A percentile compares a stretch with the other conserved stretches of the same genome.
These are phyloP conservation scores for Ianthella basta DNA, from an alignment of 37 sponge, comb jelly and placozoan species.

Conservation along the genomic window DNA sequence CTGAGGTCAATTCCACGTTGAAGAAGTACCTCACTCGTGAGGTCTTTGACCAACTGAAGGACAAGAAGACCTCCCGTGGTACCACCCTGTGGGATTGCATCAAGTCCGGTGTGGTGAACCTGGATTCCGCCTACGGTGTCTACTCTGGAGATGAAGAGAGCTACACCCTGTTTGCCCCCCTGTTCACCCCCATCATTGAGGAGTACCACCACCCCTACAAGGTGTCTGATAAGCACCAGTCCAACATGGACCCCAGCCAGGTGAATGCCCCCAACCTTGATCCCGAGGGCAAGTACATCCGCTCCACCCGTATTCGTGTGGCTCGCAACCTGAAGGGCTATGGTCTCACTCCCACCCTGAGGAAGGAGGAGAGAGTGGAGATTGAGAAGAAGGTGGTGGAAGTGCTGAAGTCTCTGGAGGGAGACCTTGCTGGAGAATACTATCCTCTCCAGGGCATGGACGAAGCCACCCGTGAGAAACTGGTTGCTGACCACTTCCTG, in stretches of 20 bases:
- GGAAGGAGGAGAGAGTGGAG: slow-evolving; percentile 41
- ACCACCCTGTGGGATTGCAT: slow-evolving; percentile 46
- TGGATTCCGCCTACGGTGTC: slow-evolving; percentile 25
- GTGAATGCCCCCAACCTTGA: slow-evolving; percentile 43
- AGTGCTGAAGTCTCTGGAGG: slow-evolving; percentile 44
- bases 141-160: slow-evolving; percentile 47
- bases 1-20: slow-evolving; percentile 29
- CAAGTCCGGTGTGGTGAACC: slow-evolving; percentile 35
- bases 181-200: slow-evolving; percentile 27
- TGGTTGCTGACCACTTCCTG: slow-evolving; percentile 82
- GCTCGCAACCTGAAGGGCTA: slow-evolving; percentile 51
- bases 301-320: slow-evolving; percentile 46
- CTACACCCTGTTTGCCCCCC: slow-evolving; percentile 36
- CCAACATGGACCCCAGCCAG: slow-evolving; percentile 41
- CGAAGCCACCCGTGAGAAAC: slow-evolving; percentile 56
- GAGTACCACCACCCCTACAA: slow-evolving; percentile 42
- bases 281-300: slow-evolving; percentile 42
- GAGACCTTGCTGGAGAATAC: slow-evolving; percentile 59
- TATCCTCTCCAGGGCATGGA: slow-evolving; percentile 73
- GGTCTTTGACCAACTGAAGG: slow-evolving; percentile 41
- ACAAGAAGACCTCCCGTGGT: slow-evolving; percentile 57
- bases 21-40: slow-evolving; percentile 37
- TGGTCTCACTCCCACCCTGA: slow-evolving; percentile 36
- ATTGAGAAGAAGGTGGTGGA: slow-evolving; percentile 40
- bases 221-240: slow-evolving; percentile 14